Conservation (phyloP, 2,888 invertebrate genomes). For the Troglohyphantes excavatus region DNA sequence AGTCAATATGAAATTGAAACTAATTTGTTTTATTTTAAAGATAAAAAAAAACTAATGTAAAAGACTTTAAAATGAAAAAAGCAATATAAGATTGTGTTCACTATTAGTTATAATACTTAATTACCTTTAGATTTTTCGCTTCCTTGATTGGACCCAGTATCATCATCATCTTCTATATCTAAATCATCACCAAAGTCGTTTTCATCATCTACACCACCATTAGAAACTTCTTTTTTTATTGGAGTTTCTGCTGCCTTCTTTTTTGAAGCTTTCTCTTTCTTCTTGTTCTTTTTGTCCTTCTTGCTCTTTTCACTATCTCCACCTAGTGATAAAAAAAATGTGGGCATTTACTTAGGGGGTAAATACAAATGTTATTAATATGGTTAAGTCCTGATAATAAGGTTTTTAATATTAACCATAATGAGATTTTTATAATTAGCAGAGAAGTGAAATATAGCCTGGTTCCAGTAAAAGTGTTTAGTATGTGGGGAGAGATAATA, state of each 20-base stretch:
- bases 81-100: no score
- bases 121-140: constrained; percentile 45
- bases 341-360: no score
- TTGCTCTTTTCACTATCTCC: constrained; percentile 19
- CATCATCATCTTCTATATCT: constrained; percentile 32
- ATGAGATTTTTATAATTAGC: no score
- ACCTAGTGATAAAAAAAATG: neutral
- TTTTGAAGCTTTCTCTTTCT: constrained; percentile 54
- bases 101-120: neutral
- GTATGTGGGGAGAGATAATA: no score
- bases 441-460: no score
- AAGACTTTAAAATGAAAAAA: neutral
- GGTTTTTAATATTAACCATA: no score
- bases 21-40: neutral
- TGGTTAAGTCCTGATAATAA: no score
- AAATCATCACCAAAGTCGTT: constrained; percentile 36
- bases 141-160: constrained; percentile 11
- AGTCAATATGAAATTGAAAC: neutral
- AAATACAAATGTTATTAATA: no score
- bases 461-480: no score
- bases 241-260: constrained; percentile 38
- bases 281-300: constrained; percentile 49
- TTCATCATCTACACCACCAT: constrained; percentile 12
- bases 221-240: constrained; percentile 14
- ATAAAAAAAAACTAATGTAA: neutral